Conservation (phyloP, 2,888 invertebrate species). For the Oligia strigilis region DNA sequence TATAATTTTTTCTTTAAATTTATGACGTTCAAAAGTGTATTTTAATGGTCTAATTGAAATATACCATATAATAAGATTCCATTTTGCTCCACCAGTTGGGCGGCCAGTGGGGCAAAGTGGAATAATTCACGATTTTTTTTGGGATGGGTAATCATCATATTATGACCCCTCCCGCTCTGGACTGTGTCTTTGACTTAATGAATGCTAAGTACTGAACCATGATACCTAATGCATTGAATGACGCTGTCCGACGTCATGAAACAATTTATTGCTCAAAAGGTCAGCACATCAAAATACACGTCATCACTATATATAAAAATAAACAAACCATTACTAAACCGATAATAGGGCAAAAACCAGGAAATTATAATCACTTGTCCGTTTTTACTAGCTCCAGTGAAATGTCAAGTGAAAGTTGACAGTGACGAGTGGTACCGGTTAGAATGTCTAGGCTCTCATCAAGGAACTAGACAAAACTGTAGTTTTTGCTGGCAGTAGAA, state of each 20-base stretch:
- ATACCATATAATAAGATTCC: too few relatives aligned
- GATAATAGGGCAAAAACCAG: conserved; percentile 1
- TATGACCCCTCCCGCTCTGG: too few relatives aligned
- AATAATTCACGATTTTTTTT: too few relatives aligned
- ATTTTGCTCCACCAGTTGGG: too few relatives aligned
- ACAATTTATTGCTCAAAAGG: neutral
- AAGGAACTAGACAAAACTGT: conserved; percentile 37
- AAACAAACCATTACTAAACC: neutral
- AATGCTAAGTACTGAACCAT: neutral
- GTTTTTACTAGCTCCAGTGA: conserved; percentile 38
- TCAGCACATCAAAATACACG: neutral
- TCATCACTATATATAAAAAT: neutral
- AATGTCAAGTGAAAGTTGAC: conserved; percentile 67
- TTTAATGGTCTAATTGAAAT: neutral
- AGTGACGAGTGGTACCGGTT: conserved; percentile 65
- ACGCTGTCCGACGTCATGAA: neutral
- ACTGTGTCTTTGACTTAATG: neutral
- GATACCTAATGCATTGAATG: too few relatives aligned
- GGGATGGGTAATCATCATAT: too few relatives aligned
- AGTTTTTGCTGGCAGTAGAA: conserved; percentile 40
- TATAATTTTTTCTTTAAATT: neutral
- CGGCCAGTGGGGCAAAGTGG: too few relatives aligned
- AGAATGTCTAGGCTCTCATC: conserved; percentile 64
- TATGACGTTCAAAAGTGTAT: neutral
- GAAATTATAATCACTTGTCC: conserved; percentile 12